phyloP scores from a whole-genome alignment of 1,140 invertebrate species.

The Prorops nasuta region DNA sequence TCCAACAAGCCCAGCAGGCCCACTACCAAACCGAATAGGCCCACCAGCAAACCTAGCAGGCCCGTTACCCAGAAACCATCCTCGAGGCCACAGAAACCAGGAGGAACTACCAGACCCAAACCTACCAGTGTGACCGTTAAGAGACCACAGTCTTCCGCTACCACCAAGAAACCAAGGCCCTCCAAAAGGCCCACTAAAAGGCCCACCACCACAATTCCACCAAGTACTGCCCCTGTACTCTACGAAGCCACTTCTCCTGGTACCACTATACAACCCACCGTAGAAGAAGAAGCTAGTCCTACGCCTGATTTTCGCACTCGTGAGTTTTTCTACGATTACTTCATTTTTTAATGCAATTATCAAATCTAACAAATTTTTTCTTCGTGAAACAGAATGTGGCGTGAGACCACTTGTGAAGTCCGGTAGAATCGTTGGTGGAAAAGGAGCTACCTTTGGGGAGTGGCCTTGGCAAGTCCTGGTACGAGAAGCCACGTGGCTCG shows the following conservation, averaged over 20 bases:
- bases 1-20: too few species aligned
- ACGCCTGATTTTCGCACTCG: conserved; percentile 33
- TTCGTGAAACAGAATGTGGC: conserved; percentile 87
- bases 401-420: conserved; percentile 76
- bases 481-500: conserved; percentile 88
- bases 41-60: conserved; percentile 53
- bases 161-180: conserved; percentile 38
- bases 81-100: conserved; percentile 8
- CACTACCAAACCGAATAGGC: conserved; percentile 41
- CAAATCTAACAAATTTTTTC: too few species aligned
- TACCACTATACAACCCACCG: background rate
- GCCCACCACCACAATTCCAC: conserved; percentile 42
- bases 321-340: conserved; percentile 19
- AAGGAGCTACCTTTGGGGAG: conserved; percentile 79
- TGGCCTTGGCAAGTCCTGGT: conserved; percentile 94
- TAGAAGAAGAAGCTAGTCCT: background rate
- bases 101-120: conserved; percentile 31
- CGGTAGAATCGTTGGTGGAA: conserved; percentile 87
- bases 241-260: background rate
- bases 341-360: background rate
- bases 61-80: conserved; percentile 26
- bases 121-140: conserved; percentile 43
- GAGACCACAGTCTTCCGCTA: conserved; percentile 40
- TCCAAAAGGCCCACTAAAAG: conserved; percentile 39
- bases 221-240: conserved; percentile 24